Base-by-base conservation (phyloP, 2,797 vertebrate genomes). In the Coregonus ussuriensis region DNA sequence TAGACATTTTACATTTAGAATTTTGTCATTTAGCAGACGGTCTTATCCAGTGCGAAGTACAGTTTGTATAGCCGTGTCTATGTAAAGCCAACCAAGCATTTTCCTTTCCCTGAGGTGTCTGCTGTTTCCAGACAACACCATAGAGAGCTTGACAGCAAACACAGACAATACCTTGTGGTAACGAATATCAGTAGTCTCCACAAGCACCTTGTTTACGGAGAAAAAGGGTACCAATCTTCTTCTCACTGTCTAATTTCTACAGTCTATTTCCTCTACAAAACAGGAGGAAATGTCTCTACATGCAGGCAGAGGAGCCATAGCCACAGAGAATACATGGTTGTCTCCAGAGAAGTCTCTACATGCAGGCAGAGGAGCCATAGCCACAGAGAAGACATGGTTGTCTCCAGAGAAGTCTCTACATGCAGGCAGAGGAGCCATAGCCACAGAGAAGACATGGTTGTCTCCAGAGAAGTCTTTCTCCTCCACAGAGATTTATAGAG, bases 401-500 rank as follows among this genome's bases (percentile, higher is more conserved):
- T 71, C 76, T 77, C 4, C 18, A 21, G 59, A 25, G 25, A 25
- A 25, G n/a, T 74, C 56, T 25, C 72, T 47, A 14, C 54, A 56
- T 0, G 14, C 9, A 14, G 62, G 25, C 47, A 2, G 5, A 67
- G 21, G 18, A 16, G 62, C 66, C 14, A 13, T 52, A 13, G 6
- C 65, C 56, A 15, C n/a, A 21, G 59, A 74, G 35, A 62, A 72
- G 18, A 67, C 18, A 37, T 54, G 47, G 71, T 56, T 16, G 15
- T 71, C 76, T 77, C 4, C 18, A 21, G 59, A 25, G 25, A 25
- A 25, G n/a, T 74, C 41, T 53, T 33, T 52, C 63, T 75, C 54
- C 72, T 52, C 37, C 35, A 63, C 13, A 53, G 52, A 66, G 71
- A 73, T 77, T 73, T 77, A 72, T 53, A 41, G 59, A 71, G 63